Conservation (phyloP, 2,797 vertebrate genomes). For the Ficedula albicollis region DNA sequence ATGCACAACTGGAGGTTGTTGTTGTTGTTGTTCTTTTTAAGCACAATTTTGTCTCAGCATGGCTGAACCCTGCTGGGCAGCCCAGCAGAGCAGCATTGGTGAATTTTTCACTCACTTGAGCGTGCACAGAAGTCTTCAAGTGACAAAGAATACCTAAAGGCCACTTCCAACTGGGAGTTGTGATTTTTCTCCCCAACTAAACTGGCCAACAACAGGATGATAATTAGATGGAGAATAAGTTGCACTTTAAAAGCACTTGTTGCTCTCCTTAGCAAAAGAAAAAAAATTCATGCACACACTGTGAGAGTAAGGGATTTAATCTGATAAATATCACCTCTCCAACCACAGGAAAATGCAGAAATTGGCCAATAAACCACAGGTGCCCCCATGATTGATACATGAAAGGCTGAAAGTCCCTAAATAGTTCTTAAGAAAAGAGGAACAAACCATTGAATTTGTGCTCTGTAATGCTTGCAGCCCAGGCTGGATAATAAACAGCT, state of each 20-base stretch:
- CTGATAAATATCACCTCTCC: neutral
- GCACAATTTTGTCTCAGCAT: neutral
- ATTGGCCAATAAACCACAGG: neutral
- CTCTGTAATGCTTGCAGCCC: neutral
- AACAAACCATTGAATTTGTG: neutral
- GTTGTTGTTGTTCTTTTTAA: neutral
- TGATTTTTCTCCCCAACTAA: neutral
- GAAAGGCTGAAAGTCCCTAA: neutral
- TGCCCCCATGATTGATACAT: neutral
- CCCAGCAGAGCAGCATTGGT: neutral
- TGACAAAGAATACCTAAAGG: neutral
- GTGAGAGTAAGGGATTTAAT: neutral
- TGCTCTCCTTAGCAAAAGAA: neutral
- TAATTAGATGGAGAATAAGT: neutral
- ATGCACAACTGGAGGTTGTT: rapidly evolving
- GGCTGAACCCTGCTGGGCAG: neutral
- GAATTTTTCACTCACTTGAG: neutral
- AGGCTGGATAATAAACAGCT: neutral
- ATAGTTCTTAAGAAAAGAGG: neutral
- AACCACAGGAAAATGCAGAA: neutral
- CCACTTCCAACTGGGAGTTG: neutral
- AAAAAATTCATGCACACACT: neutral
- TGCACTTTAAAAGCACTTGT: neutral
- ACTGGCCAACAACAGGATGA: neutral
- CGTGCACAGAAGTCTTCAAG: neutral